These are phyloP conservation scores for Gymnogyps californianus DNA, from an alignment of 2,113 vertebrate species.

Conservation along the genomic window DNA sequence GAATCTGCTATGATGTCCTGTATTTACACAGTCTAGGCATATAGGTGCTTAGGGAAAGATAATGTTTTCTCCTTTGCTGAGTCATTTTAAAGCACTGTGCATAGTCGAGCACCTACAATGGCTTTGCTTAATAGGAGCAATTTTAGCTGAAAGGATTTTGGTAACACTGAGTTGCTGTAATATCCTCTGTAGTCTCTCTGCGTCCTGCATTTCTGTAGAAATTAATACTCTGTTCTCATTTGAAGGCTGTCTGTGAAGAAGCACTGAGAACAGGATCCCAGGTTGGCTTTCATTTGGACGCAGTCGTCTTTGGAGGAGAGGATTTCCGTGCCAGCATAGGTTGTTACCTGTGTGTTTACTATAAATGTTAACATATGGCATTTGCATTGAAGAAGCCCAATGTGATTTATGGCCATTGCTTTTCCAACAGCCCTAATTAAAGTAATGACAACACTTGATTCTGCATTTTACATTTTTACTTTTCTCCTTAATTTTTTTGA, in stretches of 20 bases:
- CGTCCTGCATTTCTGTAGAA: background rate
- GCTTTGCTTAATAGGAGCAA: background rate
- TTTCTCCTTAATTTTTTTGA: background rate
- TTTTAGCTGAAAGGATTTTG: background rate
- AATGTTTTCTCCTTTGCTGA: background rate
- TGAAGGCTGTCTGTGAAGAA: constrained; percentile 90
- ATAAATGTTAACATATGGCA: background rate
- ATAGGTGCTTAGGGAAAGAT: background rate
- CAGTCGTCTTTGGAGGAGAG: constrained; percentile 94
- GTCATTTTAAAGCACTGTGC: background rate
- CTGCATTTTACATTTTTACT: background rate
- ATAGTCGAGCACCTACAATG: background rate
- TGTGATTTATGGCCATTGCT: background rate
- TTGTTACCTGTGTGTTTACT: constrained; percentile 55
- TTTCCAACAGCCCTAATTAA: background rate
- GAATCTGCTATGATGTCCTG: background rate
- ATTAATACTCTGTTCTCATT: constrained; percentile 43
- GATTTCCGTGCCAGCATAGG: constrained; percentile 99
- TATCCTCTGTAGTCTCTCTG: background rate
- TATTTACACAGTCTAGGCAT: background rate
- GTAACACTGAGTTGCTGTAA: background rate
- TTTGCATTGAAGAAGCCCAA: background rate
- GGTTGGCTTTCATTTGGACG: constrained; percentile 88
- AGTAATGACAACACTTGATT: background rate
- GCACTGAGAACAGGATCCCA: constrained; percentile 72